Evolutionary conservation across 2,888 invertebrate species (phyloP), one percentile per base, ranked within the genome.

Genomic region (Brenthis ino): DNA sequence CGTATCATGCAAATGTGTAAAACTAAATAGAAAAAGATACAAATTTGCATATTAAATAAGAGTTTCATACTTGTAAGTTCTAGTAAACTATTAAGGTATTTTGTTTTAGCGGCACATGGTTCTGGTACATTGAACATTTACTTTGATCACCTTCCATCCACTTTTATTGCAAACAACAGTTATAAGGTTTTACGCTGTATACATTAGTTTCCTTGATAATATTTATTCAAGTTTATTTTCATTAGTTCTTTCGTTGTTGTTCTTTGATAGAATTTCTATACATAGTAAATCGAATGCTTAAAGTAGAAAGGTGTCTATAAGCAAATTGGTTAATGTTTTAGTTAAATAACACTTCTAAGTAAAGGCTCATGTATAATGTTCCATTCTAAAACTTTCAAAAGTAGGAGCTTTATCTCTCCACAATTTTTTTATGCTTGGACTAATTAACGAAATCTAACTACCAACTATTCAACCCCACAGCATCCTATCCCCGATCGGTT

Each of bases 401-500:
- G 1, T 37, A 37, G 6, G 0, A 37, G 37, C 28, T 4, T 5
- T 43, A 13, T 2, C 20, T 43, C 3, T 12, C 11, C 11, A 2
- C 11, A 53, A 53, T 14, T 53, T 53, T 12, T 53, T 53, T 3
- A 16, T 51, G 2, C 28, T 28, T 28, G 28, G 28, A 28, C 12
- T 54, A 12, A 12, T 16, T 16, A 16, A 11, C 1, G 1, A 20
- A 20, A 20, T 28, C 54, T 54, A 54, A 58, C 2, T 37, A 37
- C 2, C 11, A 1, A 37, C 8, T 8, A 1, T 8, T 8, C 37
- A 43, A 43, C 11, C 37, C 37, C 11, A 75, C 88, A 93, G 93
- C 72, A 87, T 89, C 77, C 80, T 91, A 75, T 83, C 93, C 70
- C 84, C 94, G 71, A 82, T 94, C 88, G 82, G 91, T 66, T 85